Base-by-base conservation (phyloP, 2,888 invertebrate species). In the Notodonta dromedarius region DNA sequence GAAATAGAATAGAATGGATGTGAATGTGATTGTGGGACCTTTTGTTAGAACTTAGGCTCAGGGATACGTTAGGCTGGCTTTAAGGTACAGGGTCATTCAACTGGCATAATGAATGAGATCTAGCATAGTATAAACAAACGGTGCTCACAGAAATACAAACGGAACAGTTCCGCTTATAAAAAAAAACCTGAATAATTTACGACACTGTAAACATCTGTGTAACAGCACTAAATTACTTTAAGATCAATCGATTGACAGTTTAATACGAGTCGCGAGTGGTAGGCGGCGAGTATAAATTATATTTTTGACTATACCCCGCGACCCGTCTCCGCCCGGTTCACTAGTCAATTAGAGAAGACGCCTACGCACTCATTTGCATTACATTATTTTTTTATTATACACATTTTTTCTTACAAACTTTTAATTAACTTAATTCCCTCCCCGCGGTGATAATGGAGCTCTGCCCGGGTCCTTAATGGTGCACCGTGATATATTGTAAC, bases 301-400 rank as follows among this genome's bases (percentile, higher is more conserved):
- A 74, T 69, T 67, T 66, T 65, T 5, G 60, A 70, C 68, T 65
- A 72, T 39, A 63, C n/a, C 61, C 52, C 48, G 54, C 59, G 63
- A 56, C 59, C 57, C 62, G 56, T 68, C 71, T 60, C 74, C 79
- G 76, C 80, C 77, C 77, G 77, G 65, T 85, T 83, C 82, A 84
- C 82, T 82, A 82, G 77, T 82, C 85, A 86, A 85, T 86, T 83
- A 87, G 79, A 74, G 67, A 63, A 69, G 60, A 77, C 86, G 82
- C 85, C 86, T 79, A 87, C 86, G 78, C 76, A 24, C 69, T 74
- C 74, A 79, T 83, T 83, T 77, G 81, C 84, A 84, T 54, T 5
- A 54, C 14, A 39, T 54, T 54, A 54, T 24, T 39, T 54, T 14
- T 39, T 54, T 24, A 24, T 8, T 35, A 39, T 39, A 12, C 16